Percentiles rank a stretch among this genome's conserved stretches.
Conservation (phyloP, 2,797 vertebrate species). For the Enteromius afrohamiltoni region DNA sequence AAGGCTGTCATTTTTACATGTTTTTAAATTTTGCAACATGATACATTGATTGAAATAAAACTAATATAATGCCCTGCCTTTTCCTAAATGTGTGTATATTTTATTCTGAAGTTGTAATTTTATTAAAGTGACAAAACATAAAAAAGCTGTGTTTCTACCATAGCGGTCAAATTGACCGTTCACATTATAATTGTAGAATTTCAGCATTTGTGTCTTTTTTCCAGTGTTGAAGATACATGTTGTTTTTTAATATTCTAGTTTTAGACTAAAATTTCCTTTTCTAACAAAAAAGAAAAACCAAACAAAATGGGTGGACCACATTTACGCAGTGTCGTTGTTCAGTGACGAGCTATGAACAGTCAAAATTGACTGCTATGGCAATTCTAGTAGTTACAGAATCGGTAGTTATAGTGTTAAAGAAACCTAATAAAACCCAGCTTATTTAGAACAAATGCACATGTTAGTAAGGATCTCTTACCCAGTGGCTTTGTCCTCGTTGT, state of each 20-base stretch:
- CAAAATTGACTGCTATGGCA: background rate
- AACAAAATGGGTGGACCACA: too few species aligned
- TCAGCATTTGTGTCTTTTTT: too few species aligned
- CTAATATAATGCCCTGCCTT: background rate
- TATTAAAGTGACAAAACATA: background rate
- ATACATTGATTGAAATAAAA: background rate
- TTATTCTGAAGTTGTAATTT: background rate
- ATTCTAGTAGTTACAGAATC: background rate
- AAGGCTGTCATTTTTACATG: background rate
- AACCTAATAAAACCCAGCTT: too few species aligned
- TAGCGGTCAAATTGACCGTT: background rate
- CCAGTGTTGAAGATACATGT: too few species aligned
- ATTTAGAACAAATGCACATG: background rate
- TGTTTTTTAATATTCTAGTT: too few species aligned
- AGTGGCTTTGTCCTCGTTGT: conserved; percentile 95
- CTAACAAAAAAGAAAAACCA: too few species aligned
- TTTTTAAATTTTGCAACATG: background rate
- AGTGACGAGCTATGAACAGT: too few species aligned
- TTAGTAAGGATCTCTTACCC: conserved; percentile 75
- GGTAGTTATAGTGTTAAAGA: too few species aligned
- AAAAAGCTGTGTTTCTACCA: background rate
- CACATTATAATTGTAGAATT: background rate
- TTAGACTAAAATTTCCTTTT: background rate
- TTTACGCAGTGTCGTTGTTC: too few species aligned
- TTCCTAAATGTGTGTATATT: background rate